Evolutionary conservation across 2,113 vertebrate species (phyloP).

Genomic region (Cynopterus brachyotis): DNA sequence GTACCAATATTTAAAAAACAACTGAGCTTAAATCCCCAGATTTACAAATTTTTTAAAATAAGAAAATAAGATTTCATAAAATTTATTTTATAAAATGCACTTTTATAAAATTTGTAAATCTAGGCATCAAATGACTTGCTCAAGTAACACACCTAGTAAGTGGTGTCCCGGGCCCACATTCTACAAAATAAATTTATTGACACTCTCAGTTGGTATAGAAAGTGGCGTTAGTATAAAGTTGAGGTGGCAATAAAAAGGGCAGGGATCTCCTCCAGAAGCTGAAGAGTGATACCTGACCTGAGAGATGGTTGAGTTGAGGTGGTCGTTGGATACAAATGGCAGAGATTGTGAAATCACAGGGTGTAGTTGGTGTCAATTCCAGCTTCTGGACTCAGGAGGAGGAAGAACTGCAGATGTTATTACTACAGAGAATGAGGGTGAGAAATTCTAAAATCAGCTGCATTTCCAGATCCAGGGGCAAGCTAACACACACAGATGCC

Average conservation of each 20-base stretch:
- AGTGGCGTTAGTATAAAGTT: not conserved
- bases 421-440: too few species aligned
- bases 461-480: too few species aligned
- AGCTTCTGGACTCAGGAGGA: not conserved
- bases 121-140: not conserved
- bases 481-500: too few species aligned
- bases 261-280: not conserved
- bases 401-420: too few species aligned
- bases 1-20: not conserved
- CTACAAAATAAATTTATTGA: not conserved
- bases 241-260: not conserved
- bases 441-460: too few species aligned
- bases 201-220: not conserved
- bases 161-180: not conserved
- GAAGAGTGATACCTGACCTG: not conserved
- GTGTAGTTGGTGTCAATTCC: not conserved
- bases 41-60: not conserved
- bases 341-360: not conserved
- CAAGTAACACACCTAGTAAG: not conserved
- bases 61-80: not conserved
- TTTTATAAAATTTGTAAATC: not conserved
- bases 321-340: not conserved
- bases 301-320: not conserved
- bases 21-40: not conserved
- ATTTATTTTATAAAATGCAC: not conserved